Base-by-base conservation (phyloP, 2,888 invertebrate genomes). In the Liposcelis brunnea region DNA sequence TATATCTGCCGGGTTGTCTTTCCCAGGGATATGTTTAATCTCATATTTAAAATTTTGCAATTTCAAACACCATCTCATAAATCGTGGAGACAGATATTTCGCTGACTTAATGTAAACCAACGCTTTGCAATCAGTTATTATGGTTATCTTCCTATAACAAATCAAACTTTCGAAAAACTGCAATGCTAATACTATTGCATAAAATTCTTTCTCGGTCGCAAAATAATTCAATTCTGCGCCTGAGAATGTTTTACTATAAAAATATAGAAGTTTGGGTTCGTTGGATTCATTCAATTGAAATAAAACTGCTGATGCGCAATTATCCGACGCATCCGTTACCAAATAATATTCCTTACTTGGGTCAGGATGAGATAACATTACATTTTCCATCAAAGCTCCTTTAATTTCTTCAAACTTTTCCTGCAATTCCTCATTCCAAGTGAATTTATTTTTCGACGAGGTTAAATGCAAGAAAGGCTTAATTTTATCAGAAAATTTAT, bases 121-220 rank as follows among this genome's bases (percentile, higher is more conserved):
- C 8, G 34, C 34, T 34, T 44, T 33, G 18, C 36, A 18, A 8
- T 44, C 44, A 2, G 44, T 44, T 19, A 32, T 32, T 44, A 44
- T 34, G 32, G 14, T 14, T 34, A 44, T 10, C 12, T 31, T 36
- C 2, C 26, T 14, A 4, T 33, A 19, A 14, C 31, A 15, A 6
- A 44, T 15, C 34, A 31, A 44, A 2, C 11, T 31, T 34, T 36
- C 18, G 12, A 44, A 44, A 18, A 32, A 26, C 11, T 35, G 5
- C 21, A 44, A 34, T 10, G 44, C 15, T 36, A 34, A 44, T 3
- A 44, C 8, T 15, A 33, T 34, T 32, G 32, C 14, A 14, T 35
- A 32, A 7, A 32, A 32, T 34, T 44, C 34, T 34, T 44, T 44
- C 16, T 44, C 44, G 4, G 34, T 16, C 2, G 44, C 36, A n/a